These are phyloP conservation scores for Ia io DNA, from an alignment of 2,113 vertebrate species.

Conservation along the genomic window DNA sequence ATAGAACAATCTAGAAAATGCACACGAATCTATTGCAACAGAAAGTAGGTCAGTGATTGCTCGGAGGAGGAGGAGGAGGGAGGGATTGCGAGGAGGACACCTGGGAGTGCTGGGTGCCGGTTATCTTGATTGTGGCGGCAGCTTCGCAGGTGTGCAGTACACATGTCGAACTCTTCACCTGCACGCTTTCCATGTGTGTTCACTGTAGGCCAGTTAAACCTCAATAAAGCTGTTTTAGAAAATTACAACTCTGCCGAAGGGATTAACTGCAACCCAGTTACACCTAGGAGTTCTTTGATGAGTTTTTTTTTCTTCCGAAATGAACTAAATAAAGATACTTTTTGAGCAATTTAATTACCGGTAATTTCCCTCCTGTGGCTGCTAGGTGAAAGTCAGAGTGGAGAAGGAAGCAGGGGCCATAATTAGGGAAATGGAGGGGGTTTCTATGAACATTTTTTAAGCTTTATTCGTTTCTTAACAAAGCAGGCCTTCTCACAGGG, in stretches of 20 bases:
- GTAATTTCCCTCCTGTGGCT: neutral
- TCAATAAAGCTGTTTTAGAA: neutral
- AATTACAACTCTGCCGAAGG: neutral
- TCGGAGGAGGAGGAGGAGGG: fast-evolving
- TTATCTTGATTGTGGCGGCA: neutral
- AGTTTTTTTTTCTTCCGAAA: neutral
- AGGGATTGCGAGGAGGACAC: neutral
- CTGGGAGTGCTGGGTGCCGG: fast-evolving
- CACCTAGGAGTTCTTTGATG: neutral
- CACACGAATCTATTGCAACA: neutral
- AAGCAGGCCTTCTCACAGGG: neutral
- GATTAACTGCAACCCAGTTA: neutral
- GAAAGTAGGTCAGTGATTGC: neutral
- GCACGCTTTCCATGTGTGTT: fast-evolving
- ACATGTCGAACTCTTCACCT: fast-evolving
- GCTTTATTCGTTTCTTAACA: neutral
- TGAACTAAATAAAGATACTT: neutral
- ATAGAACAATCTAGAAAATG: neutral
- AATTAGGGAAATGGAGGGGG: neutral
- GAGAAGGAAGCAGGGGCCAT: neutral
- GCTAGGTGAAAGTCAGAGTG: neutral
- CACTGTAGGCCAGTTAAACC: fast-evolving
- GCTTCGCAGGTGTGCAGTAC: neutral
- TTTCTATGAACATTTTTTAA: neutral
- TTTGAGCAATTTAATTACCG: neutral